phyloP scores from a whole-genome alignment of 2,113 vertebrate genomes.

The Serinus canaria region DNA sequence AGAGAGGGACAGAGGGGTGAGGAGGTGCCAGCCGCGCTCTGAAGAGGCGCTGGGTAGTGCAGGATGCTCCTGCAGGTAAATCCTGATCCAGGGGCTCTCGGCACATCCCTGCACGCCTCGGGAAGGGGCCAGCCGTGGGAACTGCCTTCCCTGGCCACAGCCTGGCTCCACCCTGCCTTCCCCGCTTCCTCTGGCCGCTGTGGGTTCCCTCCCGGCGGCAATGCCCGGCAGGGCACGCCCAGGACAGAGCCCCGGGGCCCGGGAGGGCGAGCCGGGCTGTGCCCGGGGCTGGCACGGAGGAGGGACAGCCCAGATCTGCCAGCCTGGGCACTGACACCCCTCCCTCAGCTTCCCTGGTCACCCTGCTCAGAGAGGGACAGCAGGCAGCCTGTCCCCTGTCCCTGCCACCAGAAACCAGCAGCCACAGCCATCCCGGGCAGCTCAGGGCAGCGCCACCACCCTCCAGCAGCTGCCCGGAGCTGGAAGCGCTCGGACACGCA shows the following conservation, averaged over 20 bases:
- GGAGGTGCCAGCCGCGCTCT: neutral
- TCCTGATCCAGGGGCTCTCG: neutral
- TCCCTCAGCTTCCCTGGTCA: rapidly evolving
- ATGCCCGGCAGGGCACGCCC: conserved; percentile 28
- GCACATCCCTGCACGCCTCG: neutral
- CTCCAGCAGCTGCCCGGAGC: rapidly evolving
- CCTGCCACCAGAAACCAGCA: neutral
- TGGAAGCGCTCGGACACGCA: neutral
- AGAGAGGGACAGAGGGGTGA: neutral
- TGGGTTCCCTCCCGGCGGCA: neutral
- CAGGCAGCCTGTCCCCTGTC: rapidly evolving
- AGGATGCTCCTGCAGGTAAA: neutral
- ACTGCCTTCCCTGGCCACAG: neutral
- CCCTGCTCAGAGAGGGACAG: rapidly evolving
- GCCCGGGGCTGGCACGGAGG: neutral
- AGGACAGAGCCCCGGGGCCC: neutral
- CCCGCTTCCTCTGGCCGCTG: neutral
- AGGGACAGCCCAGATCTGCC: rapidly evolving
- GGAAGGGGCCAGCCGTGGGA: neutral
- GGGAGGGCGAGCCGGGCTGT: neutral
- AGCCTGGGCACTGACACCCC: neutral
- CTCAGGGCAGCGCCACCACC: neutral
- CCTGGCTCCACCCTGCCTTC: conserved; percentile 11
- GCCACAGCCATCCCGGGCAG: neutral
- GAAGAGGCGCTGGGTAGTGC: rapidly evolving